These are phyloP conservation scores for Colistium nudipinnis DNA, from an alignment of 2,113 vertebrate species.

Conservation along the genomic window DNA sequence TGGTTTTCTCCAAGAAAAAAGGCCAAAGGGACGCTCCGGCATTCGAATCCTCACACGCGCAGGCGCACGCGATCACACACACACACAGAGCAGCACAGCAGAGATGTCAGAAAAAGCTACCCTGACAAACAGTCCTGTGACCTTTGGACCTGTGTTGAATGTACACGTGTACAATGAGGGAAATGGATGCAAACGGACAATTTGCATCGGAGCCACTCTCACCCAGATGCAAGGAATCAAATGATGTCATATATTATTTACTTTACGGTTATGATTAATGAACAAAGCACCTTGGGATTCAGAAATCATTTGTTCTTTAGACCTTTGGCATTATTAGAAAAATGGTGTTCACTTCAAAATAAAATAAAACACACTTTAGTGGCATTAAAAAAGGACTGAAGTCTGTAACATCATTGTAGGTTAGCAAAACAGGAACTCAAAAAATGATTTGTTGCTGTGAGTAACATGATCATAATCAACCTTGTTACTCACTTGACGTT, in stretches of 20 bases:
- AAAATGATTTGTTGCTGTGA: too few species aligned
- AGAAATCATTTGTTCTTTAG: too few species aligned
- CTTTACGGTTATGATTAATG: too few species aligned
- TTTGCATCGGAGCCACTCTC: too few species aligned
- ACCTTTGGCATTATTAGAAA: too few species aligned
- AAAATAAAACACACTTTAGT: not conserved
- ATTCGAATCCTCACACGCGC: not conserved
- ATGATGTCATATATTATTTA: too few species aligned
- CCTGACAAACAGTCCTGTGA: not conserved
- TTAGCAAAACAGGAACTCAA: not conserved
- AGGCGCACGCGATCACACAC: conserved; percentile 6
- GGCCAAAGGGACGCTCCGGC: not conserved
- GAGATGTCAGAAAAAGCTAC: not conserved
- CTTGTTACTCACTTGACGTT: not conserved
- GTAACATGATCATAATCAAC: not conserved
- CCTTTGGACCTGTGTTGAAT: not conserved
- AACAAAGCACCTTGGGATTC: too few species aligned
- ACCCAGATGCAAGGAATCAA: too few species aligned
- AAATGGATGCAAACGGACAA: too few species aligned
- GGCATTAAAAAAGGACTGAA: not conserved
- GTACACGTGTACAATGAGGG: not conserved
- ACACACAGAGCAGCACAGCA: not conserved
- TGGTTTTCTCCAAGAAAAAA: conserved; percentile 30
- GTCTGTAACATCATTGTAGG: not conserved
- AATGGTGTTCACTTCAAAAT: not conserved